A percentile compares a stretch with the other conserved stretches of the same genome.
These are phyloP conservation scores for Dicrurus megarhynchus DNA, from an alignment of 2,113 vertebrate genomes.

Conservation along the genomic window DNA sequence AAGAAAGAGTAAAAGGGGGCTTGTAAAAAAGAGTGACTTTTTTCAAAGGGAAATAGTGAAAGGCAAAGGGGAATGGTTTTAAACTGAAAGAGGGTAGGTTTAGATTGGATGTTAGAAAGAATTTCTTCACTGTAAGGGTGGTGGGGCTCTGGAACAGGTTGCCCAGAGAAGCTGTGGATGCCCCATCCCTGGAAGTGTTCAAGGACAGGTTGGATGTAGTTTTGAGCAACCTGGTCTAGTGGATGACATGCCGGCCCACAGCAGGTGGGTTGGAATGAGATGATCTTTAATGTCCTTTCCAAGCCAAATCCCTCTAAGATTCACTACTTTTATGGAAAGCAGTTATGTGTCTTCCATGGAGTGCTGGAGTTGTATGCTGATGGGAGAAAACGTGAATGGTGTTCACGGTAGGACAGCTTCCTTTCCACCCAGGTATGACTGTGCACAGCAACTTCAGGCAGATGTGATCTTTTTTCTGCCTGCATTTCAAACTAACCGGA, in stretches of 20 bases:
- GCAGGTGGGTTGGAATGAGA: not conserved
- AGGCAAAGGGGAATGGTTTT: not conserved
- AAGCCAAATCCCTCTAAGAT: fast-evolving
- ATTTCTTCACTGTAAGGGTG: not conserved
- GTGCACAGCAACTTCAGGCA: not conserved
- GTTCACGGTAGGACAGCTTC: not conserved
- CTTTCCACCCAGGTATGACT: not conserved
- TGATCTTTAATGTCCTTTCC: not conserved
- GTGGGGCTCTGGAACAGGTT: not conserved
- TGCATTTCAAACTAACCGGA: not conserved
- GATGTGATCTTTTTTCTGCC: not conserved
- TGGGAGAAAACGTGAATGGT: not conserved
- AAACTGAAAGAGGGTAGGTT: not conserved
- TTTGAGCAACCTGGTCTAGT: not conserved
- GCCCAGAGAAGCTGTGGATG: not conserved
- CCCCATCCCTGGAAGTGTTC: not conserved
- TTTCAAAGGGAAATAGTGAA: not conserved
- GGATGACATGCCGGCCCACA: not conserved
- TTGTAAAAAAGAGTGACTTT: not conserved
- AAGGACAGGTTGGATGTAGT: not conserved
- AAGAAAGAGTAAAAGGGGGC: not conserved
- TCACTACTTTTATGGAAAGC: not conserved
- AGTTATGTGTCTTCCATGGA: fast-evolving
- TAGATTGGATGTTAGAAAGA: not conserved
- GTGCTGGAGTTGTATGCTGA: fast-evolving